Evolutionary conservation across 2,888 invertebrate genomes (phyloP), one percentile per base, ranked within the genome.

Genomic region (Disparrhopalites patrizii): DNA sequence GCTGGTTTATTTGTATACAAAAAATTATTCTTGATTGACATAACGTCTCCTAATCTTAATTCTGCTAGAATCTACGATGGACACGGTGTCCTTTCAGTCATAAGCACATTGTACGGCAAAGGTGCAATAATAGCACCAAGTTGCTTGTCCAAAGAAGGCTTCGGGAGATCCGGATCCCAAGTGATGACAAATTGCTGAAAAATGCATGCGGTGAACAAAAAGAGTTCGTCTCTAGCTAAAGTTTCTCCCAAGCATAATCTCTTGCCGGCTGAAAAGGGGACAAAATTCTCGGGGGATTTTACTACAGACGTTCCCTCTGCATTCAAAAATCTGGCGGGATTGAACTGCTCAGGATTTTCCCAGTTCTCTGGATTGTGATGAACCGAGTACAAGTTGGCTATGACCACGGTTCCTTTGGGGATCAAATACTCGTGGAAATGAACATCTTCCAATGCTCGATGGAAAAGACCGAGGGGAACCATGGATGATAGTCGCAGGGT

Each of bases 251-350:
- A 62, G 47, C 72, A 73, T 15, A 54, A 28, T 43, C 71, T 31
- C 52, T 70, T 70, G 33, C 73, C 73, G 27, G 5, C 30, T 0
- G 73, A 73, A 65, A 73, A 73, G 1, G 73, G 62, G 3, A 71
- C 15, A 33, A 70, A 71, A 0, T 66, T 66, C n/a, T 73, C 70
- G 7, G 70, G 64, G 38, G 55, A 23, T 23, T 60, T 33, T 5
- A 55, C 18, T 56, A 3, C 33, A 38, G 4, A 18, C 28, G 10
- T 65, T 61, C 23, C 50, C 23, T 51, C 52, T n/a, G 25, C 27
- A 25, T n/a, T 36, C 2, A 73, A 28, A 67, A 73, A 73, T 38
- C 73, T 56, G 43, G 69, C 66, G 2, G 73, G 73, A 0, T 55
- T 25, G 31, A 73, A 73, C 18, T 56, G 28, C 1, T 70, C 10